These are phyloP conservation scores for Bombus pyrosoma DNA, from an alignment of 1,140 invertebrate species.

Conservation along the genomic window DNA sequence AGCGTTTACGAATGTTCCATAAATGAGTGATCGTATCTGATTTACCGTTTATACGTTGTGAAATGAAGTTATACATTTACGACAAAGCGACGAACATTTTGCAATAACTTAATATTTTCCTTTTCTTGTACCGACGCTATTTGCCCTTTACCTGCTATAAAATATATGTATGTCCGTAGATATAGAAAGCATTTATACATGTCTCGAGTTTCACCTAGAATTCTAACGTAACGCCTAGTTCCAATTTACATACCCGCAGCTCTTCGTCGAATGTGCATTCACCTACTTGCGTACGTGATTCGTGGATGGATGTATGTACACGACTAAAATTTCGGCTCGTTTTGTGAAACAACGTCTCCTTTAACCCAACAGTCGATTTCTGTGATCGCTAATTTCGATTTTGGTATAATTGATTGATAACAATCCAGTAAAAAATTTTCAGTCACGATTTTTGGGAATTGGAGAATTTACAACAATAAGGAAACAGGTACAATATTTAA, in stretches of 20 bases:
- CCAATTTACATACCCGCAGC: conserved; percentile 31
- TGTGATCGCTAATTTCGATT: not conserved
- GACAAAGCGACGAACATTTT: not conserved
- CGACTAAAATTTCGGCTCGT: conserved; percentile 5
- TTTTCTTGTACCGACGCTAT: no score
- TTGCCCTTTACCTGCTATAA: not conserved
- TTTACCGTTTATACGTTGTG: no score
- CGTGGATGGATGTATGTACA: not conserved
- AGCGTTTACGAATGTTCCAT: no score
- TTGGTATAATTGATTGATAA: not conserved
- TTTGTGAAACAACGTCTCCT: not conserved
- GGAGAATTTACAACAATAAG: no score
- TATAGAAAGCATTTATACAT: conserved; percentile 39
- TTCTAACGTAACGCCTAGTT: conserved; percentile 23
- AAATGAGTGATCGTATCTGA: no score
- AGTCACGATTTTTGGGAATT: not conserved
- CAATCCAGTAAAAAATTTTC: not conserved
- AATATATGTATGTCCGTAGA: not conserved
- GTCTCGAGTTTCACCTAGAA: conserved; percentile 37
- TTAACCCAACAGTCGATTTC: not conserved
- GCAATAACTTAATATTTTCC: no score
- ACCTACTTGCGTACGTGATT: conserved; percentile 43
- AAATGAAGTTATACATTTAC: not conserved
- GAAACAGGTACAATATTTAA: no score
- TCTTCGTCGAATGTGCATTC: conserved; percentile 18